phyloP scores from a whole-genome alignment of 2,888 invertebrate species.

The Lochmaea capreae region DNA sequence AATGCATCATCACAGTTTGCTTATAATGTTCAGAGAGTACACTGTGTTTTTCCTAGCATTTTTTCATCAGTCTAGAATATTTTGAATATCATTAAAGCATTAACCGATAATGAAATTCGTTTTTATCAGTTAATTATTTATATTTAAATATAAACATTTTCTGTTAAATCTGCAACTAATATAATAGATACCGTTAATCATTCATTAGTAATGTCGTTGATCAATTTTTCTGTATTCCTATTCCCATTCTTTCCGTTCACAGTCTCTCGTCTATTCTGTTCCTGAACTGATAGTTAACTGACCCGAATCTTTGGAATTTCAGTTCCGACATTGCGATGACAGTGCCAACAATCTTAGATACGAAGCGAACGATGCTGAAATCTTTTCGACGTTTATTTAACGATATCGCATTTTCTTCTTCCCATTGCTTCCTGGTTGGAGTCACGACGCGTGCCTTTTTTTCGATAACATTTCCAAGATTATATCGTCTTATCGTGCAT shows the following conservation, averaged over 20 bases:
- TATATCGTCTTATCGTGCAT: background rate
- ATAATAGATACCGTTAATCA: background rate
- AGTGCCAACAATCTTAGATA: conserved; percentile 20
- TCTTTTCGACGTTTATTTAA: conserved; percentile 26
- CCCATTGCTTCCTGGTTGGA: background rate
- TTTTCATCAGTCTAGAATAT: too few species aligned
- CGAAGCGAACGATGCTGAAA: conserved; percentile 10
- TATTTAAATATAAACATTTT: too few species aligned
- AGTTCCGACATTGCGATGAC: conserved; percentile 8
- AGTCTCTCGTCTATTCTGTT: background rate
- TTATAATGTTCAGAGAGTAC: too few species aligned
- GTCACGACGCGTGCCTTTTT: background rate
- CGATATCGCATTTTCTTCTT: conserved; percentile 19
- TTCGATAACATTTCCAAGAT: background rate
- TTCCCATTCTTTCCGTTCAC: conserved; percentile 3
- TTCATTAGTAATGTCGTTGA: background rate
- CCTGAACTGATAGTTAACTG: conserved; percentile 6
- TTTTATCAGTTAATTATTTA: too few species aligned
- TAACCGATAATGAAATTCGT: too few species aligned
- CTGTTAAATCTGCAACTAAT: too few species aligned
- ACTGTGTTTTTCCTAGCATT: too few species aligned
- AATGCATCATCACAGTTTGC: too few species aligned
- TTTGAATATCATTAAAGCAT: too few species aligned
- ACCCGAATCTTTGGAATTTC: conserved; percentile 17
- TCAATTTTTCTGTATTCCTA: background rate